These are phyloP conservation scores for Nudaria mundana DNA, from an alignment of 2,888 invertebrate genomes.

Conservation along the genomic window DNA sequence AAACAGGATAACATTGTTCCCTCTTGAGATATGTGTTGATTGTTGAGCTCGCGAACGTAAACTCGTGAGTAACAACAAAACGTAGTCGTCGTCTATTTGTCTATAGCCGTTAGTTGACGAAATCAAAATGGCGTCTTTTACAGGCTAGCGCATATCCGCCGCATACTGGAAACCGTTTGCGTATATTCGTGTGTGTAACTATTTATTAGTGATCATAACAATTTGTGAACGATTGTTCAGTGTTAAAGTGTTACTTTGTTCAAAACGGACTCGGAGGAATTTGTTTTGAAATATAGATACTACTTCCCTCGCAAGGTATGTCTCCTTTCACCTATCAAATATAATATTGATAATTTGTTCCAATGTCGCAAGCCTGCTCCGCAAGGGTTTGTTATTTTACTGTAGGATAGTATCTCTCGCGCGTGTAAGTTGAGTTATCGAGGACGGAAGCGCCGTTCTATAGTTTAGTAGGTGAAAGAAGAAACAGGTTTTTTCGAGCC, in stretches of 20 bases:
- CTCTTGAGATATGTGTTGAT: no score
- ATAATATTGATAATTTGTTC: conserved; percentile 49
- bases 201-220: conserved; percentile 57
- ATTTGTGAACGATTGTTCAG: conserved; percentile 59
- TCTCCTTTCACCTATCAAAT: conserved; percentile 75
- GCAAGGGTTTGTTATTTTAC: conserved; percentile 17
- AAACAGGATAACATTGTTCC: no score
- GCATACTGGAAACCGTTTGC: conserved; percentile 58
- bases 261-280: conserved; percentile 40
- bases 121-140: conserved; percentile 80
- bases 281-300: conserved; percentile 37
- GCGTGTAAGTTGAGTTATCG: conserved; percentile 35
- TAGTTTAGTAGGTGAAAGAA: conserved; percentile 69
- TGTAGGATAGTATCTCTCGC: conserved; percentile 20
- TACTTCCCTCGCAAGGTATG: conserved; percentile 62
- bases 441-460: conserved; percentile 55
- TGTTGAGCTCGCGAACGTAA: no score
- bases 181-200: conserved; percentile 52
- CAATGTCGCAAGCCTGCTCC: conserved; percentile 34
- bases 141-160: conserved; percentile 73
- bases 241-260: conserved; percentile 50
- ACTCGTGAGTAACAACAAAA: conserved; percentile 26
- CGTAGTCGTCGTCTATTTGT: conserved; percentile 49
- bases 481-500: conserved; percentile 60
- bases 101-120: conserved; percentile 74